Evolutionary conservation across 92 coral and sea anemone species (phyloP), one percentile per base, ranked within the genome.

Genomic region (Phenganax subtilis): DNA sequence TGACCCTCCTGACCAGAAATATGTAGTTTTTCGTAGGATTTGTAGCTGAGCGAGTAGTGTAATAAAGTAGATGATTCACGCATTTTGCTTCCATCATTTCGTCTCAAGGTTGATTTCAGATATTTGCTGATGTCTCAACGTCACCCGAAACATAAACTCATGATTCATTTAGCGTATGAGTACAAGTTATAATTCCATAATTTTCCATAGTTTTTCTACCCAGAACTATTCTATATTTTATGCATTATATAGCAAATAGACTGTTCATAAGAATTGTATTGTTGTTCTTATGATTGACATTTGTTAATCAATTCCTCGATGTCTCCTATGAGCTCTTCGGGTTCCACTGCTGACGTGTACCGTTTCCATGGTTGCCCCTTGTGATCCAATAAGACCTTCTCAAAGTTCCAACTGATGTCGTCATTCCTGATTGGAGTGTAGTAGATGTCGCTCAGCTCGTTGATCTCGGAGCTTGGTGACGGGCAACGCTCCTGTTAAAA

Each of bases 351-450:
- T 1, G 97, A 87, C 10, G 93, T 82, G 78, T 90, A 92, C 20
- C 98, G 88, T 17, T 90, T 89, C 62, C 85, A 83, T 66, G 98
- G 98, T 81, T 92, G 93, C 0, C 98, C 98, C 11, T 84, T 87
- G 78, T 91, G 94, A 76, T 90, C 89, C 51, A 93, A 86, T 51
- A 93, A 85, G 77, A 93, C 71, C 86, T 93, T 93, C 86, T 93
- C 97, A 65, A 93, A 93, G 84, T 93, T 93, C 97, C 97, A 93
- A 51, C 90, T 87, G 63, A 93, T 89, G 85, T 93, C 98, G 75
- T 90, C 79, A 84, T 86, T 91, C 14, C 87, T 88, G 0, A 93
- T 93, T 4, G 97, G 98, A 0, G 87, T 64, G 94, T 96, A 93
- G 37, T 71, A 85, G 73, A 91, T 88, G 62, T 79, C 83, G 0